Base-by-base conservation (phyloP, 2,113 vertebrate species). In the Acrocephalus arundinaceus region DNA sequence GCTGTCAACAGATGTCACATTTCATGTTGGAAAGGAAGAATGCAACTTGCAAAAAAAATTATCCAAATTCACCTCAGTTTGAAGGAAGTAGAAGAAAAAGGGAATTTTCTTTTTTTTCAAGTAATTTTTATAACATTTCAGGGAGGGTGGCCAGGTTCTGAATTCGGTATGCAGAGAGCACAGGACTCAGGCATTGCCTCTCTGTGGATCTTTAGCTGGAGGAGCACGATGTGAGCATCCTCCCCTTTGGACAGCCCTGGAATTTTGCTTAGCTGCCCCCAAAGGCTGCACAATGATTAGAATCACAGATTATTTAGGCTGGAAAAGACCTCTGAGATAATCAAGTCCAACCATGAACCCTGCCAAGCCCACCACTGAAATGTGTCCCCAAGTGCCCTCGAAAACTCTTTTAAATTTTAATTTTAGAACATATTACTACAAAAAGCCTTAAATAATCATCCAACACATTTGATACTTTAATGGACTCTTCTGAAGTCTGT, bases 1-100 rank as follows among this genome's bases (percentile, higher is more conserved):
- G 62, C 82, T 93, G 94, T 88, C 87, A 95, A 85, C 71, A 90
- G 90, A 87, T 79, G 82, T 73, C 92, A 68, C n/a, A 82, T 82
- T 94, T 75, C 41, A 21, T 73, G 71, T 9, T 37, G 82, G 28
- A 81, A 79, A 78, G 49, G 49, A 93, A 87, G 52, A 89, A 78
- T 11, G 7, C 45, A 83, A 72, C 30, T 57, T 85, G 57, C 15
- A 75, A 84, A 77, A 68, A 43, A 30, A 30, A 2, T 28, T 21
- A 72, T 52, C 39, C 11, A 79, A 54, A 93, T 82, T 87, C 66
- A 91, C 31, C 85, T 80, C 77, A 76, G 46, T 41, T 85, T 51
- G 41, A 66, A 70, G 18, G 10, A 77, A 89, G n/a, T 9, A 55
- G 39, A 75, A 86, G 33, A 27, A 87, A 70, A 71, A 65, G 37